Evolutionary conservation across 2,888 invertebrate genomes (phyloP).

Genomic region (Drosophila peninsularis): DNA sequence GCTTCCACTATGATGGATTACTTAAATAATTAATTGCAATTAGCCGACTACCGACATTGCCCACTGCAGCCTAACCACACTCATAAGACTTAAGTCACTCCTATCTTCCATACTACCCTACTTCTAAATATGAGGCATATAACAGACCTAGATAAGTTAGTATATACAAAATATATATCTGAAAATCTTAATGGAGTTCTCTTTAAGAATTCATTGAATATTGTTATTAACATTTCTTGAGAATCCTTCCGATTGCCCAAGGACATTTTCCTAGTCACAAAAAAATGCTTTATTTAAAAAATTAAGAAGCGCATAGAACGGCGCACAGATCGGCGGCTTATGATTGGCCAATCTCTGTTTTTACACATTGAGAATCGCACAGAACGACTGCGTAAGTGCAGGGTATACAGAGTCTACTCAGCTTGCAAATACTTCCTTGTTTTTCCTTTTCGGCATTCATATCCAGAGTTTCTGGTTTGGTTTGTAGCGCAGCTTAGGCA

Average conservation of each 20-base stretch:
- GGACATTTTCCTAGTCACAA: too few species aligned
- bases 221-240: too few species aligned
- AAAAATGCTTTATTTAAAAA: too few species aligned
- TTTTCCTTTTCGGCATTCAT: conserved; percentile 29
- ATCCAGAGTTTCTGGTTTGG: conserved; percentile 52
- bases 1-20: conserved; percentile 69
- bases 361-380: neutral
- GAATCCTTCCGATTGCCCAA: too few species aligned
- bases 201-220: too few species aligned
- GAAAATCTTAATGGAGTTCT: too few species aligned
- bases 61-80: conserved; percentile 26
- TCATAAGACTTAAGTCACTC: conserved; percentile 27
- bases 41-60: conserved; percentile 55
- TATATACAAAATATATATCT: too few species aligned
- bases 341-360: too few species aligned
- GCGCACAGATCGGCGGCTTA: too few species aligned
- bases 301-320: neutral
- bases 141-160: too few species aligned
- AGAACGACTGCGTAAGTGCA: neutral
- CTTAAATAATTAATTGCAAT: conserved; percentile 76
- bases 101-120: conserved; percentile 31
- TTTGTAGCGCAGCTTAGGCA: conserved; percentile 42
- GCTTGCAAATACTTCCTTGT: neutral
- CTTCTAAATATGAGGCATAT: neutral
- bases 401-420: conserved; percentile 11